Evolutionary conservation across 1,140 invertebrate species (phyloP), one percentile per base, ranked within the genome.

Genomic region (Drosophila leontia): DNA sequence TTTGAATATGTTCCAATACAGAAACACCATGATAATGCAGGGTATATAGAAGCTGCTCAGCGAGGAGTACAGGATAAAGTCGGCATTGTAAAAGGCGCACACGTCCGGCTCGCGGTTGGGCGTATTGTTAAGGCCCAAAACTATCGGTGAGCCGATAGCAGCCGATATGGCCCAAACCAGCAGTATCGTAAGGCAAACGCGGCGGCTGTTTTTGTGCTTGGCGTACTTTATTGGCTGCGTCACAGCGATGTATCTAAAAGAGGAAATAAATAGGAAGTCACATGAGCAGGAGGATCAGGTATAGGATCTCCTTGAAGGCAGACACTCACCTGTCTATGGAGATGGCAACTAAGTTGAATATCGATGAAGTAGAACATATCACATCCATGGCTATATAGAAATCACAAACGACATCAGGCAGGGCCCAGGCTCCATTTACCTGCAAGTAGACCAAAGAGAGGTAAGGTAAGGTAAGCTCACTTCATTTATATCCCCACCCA

Each of bases 371-470:
- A 88, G 98, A 99, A 93, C 98, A 99, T 70, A 97, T 98, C 72
- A 99, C 99, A 94, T 99, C 99, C 96, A 98, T 98, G 9, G 98
- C 98, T 91, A 99, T 99, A 95, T 99, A 99, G 93, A 99, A 97
- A 94, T 99, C 98, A 94, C 99, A 99, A 26, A 99, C 95, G 81
- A 97, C 95, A 59, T 96, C 95, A 42, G 98, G 98, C 67, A 99
- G 94, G 58, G 95, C 95, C 98, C 98, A 99, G 41, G 94, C 94
- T 15, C 96, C 96, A 97, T 96, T 92, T 62, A 97, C 96, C 97
- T 97, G 59, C 6, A 78, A 70, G 7, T 12, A 17, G 15, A 26
- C 26, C 26, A 26, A 44, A 11, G 8, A 37, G 34, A 0, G 44
- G 29, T 41, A 26, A 23, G 23, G 23, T 39, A 19, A 19, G 9